Evolutionary conservation across 2,113 vertebrate genomes (phyloP), one percentile per base, ranked within the genome.

Genomic region (Lasiurus borealis): DNA sequence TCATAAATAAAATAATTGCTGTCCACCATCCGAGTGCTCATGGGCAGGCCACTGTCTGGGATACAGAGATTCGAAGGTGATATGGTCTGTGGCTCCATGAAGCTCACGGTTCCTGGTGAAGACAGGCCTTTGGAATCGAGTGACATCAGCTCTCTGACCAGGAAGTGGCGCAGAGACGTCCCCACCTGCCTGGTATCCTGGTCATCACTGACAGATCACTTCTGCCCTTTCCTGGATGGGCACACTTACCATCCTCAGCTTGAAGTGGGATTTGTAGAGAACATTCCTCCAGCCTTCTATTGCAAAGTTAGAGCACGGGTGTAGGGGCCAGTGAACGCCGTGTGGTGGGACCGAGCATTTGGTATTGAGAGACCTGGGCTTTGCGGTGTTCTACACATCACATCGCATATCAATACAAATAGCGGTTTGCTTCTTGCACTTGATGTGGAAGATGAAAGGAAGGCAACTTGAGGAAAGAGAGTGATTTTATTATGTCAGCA

Each of bases 1-100:
- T 46, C 46, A 46, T 83, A 77, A 92, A 88, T 23, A 93, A 77
- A 92, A 89, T 23, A 93, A 75, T 50, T 57, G 21, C 27, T 50
- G 15, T 84, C 46, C 34, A 12, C 34, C 18, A 29, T 6, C 15
- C 64, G 23, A 11, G 10, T 29, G 13, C 34, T 59, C 40, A n/a
- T 34, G 5, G 23, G 48, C 72, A 66, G 83, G 23, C 7, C 48
- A 6, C 1, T 73, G 66, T 92, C 52, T 57, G 36, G 52, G 10
- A 52, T 4, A 76, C 9, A 14, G 6, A 87, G 29, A n/a, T 27
- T 34, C 48, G 50, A 27, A 68, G 59, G 34, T 36, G n/a, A 50
- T 64, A 16, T 8, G 14, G 64, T 23, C 48, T 2, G 1, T n/a
- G 18, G 48, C 57, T 44, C 48, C 5, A 0, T 10, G 68, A 62